Evolutionary conservation across 2,113 vertebrate genomes (phyloP), one percentile per base, ranked within the genome.

Genomic region (Alces alces): DNA sequence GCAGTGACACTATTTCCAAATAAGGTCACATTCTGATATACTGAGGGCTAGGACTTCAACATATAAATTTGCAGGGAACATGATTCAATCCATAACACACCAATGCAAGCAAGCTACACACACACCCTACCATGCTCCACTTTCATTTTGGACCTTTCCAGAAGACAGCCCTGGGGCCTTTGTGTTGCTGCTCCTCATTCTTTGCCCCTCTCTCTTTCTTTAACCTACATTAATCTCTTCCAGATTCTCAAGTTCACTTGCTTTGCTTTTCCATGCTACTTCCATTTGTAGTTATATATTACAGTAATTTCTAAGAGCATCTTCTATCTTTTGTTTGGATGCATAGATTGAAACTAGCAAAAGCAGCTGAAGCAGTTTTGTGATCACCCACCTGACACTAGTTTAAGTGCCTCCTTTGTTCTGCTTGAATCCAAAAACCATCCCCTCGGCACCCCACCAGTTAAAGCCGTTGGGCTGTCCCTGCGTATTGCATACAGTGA

Each of bases 231-330:
- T 79, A 79, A 70, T 89, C 28, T 89, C 79, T 83, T 95, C 13
- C 58, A 60, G n/a, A 80, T 57, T 78, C 33, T 94, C 45, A 25
- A 45, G 11, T 96, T 85, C 33, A 91, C 36, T 73, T 89, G 55
- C 57, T 89, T 96, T 47, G 50, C 3, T 57, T 92, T 82, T 73
- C 45, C 47, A 39, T 55, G 21, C 66, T 86, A 52, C 47, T 84
- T 96, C 27, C 15, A 58, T 94, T 86, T 87, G 58, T 80, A 88
- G 39, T 87, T 93, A 80, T 23, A 25, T 91, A 30, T 82, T 88
- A 70, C 14, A 94, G 0, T 96, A 76, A 94, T 94, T 95, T 93
- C 93, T 82, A 28, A 58, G 58, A 80, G 23, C n/a, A 89, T 91
- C 50, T 47, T 79, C 15, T 50, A 1, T 73, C 16, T 93, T 83